These are phyloP conservation scores for Sinodicranocentrus sp. DNA, from an alignment of 2,888 invertebrate genomes.

Conservation along the genomic window DNA sequence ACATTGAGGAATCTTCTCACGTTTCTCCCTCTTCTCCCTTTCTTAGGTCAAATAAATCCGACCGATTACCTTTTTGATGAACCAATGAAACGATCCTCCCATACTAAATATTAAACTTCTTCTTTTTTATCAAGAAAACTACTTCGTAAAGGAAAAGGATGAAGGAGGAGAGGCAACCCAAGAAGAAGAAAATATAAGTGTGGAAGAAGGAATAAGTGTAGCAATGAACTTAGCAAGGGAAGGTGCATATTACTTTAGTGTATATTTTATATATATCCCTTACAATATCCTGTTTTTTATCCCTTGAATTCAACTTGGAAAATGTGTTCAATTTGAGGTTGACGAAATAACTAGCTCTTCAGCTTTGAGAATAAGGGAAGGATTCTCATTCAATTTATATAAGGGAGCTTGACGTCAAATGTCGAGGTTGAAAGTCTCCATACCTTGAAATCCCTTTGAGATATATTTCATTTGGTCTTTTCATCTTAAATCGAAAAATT, in stretches of 20 bases:
- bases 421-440: too few relatives aligned
- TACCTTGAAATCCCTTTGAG: not conserved
- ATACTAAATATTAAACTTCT: slow-evolving; percentile 70
- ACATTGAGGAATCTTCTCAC: slow-evolving; percentile 70
- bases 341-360: too few relatives aligned
- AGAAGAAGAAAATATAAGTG: not conserved
- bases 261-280: too few relatives aligned
- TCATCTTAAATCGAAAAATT: too few relatives aligned
- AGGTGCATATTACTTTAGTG: too few relatives aligned
- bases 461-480: not conserved
- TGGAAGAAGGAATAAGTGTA: not conserved
- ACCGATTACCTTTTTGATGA: slow-evolving; percentile 76
- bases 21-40: slow-evolving; percentile 68
- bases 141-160: slow-evolving; percentile 25
- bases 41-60: slow-evolving; percentile 76
- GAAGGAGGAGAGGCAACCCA: slow-evolving; percentile 3
- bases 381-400: too few relatives aligned
- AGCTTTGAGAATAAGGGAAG: too few relatives aligned
- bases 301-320: too few relatives aligned
- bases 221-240: not conserved
- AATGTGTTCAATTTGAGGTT: too few relatives aligned
- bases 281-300: too few relatives aligned
- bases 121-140: slow-evolving; percentile 32
- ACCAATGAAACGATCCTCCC: slow-evolving; percentile 74
- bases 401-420: too few relatives aligned